Base-by-base conservation (phyloP, 2,888 invertebrate species). In the Matsumyia berberina region DNA sequence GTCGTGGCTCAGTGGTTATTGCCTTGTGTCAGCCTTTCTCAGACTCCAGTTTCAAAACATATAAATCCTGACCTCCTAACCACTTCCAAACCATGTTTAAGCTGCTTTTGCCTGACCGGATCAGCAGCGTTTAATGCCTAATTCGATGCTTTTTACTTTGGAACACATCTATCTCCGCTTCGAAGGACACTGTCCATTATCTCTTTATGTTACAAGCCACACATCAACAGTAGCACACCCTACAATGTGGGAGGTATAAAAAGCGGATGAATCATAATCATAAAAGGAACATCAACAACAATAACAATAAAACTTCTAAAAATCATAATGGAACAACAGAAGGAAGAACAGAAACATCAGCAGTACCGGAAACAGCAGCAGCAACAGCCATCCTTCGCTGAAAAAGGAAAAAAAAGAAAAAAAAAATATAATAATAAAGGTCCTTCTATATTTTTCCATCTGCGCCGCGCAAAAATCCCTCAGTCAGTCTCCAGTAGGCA, bases 251-350 rank as follows among this genome's bases (percentile, higher is more conserved):
- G 24, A 24, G 24, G 24, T 4, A 24, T 24, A 53, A 57, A 33
- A 29, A 44, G 35, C 51, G 85, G 79, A 85, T 80, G 85, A 85
- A 80, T 85, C 79, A 80, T 85, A 85, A 85, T 80, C 74, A 80
- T 80, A 85, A 85, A 85, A 74, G 80, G 80, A 85, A 85, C 85
- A 80, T 85, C 80, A 85, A 85, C 83, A 85, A 79, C 80, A 80
- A 85, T 85, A 85, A 85, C 80, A 85, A 85, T 85, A 80, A 85
- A 85, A 85, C 85, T 85, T 80, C 74, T 66, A 80, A 85, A 85
- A 79, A 85, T 78, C 85, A 80, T 85, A 80, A 85, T 70, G 79
- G 70, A 80, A 76, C 46, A 39, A 67, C 58, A 67, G 60, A 19
- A 57, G 55, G 37, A 53, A 37, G 24, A 17, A 15, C 12, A 12